Percentiles rank a stretch among this genome's conserved stretches.
Evolutionary conservation across 2,113 vertebrate species (phyloP).

Genomic region (Cavia porcellus): DNA sequence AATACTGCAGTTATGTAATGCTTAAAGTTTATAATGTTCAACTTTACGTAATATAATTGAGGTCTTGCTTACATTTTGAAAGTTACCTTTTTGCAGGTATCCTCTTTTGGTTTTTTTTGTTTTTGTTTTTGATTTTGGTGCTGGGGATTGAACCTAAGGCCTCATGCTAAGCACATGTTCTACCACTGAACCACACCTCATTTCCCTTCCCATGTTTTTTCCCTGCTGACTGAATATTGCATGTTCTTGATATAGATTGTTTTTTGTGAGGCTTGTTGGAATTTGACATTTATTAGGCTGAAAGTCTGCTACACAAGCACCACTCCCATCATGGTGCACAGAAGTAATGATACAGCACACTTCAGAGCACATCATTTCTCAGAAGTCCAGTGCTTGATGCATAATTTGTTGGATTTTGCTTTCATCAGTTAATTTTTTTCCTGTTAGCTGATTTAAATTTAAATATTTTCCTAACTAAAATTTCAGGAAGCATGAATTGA

Average conservation of each 20-base stretch:
- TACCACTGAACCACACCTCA: background rate
- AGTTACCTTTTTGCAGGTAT: conserved; percentile 27
- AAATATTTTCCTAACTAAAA: conserved; percentile 50
- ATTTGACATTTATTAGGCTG: conserved; percentile 12
- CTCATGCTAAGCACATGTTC: background rate
- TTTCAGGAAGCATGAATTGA: conserved; percentile 15
- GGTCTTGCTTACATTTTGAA: conserved; percentile 24
- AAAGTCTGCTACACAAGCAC: background rate
- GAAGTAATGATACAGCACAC: background rate
- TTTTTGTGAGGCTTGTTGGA: background rate
- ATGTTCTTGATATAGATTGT: conserved; percentile 21
- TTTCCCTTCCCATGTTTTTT: background rate
- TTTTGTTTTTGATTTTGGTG: background rate
- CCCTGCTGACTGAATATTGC: conserved; percentile 1
- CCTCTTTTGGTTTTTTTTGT: background rate
- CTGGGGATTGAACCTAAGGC: background rate
- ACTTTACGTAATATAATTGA: conserved; percentile 6
- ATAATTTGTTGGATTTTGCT: conserved; percentile 19
- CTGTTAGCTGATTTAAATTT: conserved; percentile 46
- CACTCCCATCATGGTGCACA: background rate
- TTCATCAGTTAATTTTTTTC: background rate
- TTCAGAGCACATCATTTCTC: background rate
- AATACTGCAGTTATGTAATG: background rate
- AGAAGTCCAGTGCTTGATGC: background rate
- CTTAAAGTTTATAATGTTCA: background rate